Conservation (phyloP, 2,797 vertebrate genomes). For the Lates japonicus region DNA sequence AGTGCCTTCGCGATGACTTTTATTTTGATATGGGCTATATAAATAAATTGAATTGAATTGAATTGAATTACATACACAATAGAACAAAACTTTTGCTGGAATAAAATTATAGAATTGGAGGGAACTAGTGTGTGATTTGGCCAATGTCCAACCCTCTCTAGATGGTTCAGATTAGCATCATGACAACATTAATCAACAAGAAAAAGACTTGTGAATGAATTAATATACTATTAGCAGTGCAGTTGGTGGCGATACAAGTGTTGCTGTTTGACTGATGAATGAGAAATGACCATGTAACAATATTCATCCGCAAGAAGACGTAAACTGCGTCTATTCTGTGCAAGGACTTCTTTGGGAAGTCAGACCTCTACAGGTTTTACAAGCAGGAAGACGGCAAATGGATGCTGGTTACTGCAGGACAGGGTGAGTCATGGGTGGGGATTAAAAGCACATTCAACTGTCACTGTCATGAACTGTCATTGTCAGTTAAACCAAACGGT, state of each 20-base stretch:
- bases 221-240: background rate
- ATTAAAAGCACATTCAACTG: slow-evolving; percentile 24
- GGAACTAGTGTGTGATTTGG: background rate
- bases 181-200: background rate
- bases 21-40: too few relatives aligned
- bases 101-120: slow-evolving; percentile 1
- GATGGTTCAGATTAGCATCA: background rate
- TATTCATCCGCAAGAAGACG: background rate
- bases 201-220: background rate
- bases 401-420: slow-evolving; percentile 97
- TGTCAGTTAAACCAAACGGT: slow-evolving; percentile 29
- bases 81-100: background rate
- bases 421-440: slow-evolving; percentile 73
- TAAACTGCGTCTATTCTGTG: slow-evolving; percentile 9
- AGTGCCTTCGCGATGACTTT: too few relatives aligned
- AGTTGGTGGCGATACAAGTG: background rate
- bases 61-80: too few relatives aligned
- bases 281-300: slow-evolving; percentile 3
- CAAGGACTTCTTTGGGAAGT: slow-evolving; percentile 99
- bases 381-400: slow-evolving; percentile 96
- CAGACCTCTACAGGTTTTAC: slow-evolving; percentile 97
- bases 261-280: background rate
- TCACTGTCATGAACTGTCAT: slow-evolving; percentile 5
- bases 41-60: too few relatives aligned
- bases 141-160: background rate